These are phyloP conservation scores for Turritopsis dohrnii DNA, from an alignment of 30 jellyfish, hydroid and myxozoan species.

Conservation along the genomic window DNA sequence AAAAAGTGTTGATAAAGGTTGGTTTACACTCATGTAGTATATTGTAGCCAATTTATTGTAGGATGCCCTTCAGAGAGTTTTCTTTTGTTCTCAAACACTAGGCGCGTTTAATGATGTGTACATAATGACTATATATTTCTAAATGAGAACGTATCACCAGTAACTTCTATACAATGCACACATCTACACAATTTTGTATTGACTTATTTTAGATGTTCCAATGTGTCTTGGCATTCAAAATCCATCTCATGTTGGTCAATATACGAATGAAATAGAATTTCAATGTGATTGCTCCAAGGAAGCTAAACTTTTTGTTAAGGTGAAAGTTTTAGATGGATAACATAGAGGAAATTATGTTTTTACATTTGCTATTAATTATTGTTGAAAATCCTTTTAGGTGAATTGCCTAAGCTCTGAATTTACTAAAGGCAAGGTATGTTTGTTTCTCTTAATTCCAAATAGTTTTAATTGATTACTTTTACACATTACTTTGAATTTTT, in stretches of 20 bases:
- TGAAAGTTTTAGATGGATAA: neutral
- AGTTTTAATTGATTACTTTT: neutral
- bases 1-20: too few relatives aligned
- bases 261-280: constrained; percentile 60
- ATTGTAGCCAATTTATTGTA: too few relatives aligned
- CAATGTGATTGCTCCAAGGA: constrained; percentile 69
- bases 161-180: too few relatives aligned
- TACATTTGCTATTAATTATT: neutral
- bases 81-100: too few relatives aligned
- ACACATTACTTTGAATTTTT: neutral
- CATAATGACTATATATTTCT: too few relatives aligned
- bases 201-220: constrained; percentile 65
- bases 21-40: too few relatives aligned
- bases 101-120: too few relatives aligned
- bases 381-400: constrained; percentile 35
- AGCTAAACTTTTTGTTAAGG: constrained; percentile 63
- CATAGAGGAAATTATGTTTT: neutral
- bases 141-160: too few relatives aligned
- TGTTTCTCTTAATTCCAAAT: neutral
- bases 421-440: constrained; percentile 57
- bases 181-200: too few relatives aligned
- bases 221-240: constrained; percentile 82
- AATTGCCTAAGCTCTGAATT: constrained; percentile 94
- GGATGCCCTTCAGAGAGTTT: too few relatives aligned
- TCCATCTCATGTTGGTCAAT: constrained; percentile 42